These are phyloP conservation scores for Ectemnius lituratus DNA, from an alignment of 2,888 invertebrate species.

Conservation along the genomic window DNA sequence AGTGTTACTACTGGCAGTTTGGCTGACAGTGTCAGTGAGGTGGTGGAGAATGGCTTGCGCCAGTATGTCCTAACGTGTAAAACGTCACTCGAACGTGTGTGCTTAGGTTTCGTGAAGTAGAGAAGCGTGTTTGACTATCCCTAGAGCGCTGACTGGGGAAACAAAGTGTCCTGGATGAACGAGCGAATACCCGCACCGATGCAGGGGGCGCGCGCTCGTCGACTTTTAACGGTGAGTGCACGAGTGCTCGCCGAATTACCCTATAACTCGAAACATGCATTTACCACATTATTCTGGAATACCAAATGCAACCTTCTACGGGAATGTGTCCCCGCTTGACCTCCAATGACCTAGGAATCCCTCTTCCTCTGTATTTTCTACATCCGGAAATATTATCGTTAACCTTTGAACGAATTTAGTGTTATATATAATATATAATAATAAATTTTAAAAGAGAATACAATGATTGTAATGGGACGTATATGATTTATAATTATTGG, in stretches of 20 bases:
- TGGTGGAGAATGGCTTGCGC: conserved; percentile 18
- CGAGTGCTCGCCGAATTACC: not conserved
- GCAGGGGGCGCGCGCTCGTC: conserved; percentile 19
- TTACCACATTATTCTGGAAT: too few species aligned
- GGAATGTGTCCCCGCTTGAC: too few species aligned
- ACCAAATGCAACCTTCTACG: too few species aligned
- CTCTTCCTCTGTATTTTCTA: too few species aligned
- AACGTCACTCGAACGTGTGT: conserved; percentile 45
- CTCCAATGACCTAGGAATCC: too few species aligned
- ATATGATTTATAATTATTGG: too few species aligned
- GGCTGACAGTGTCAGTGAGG: conserved; percentile 15
- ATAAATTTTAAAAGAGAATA: too few species aligned
- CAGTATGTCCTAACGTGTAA: conserved; percentile 23
- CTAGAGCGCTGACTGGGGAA: conserved; percentile 56
- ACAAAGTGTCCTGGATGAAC: conserved; percentile 37
- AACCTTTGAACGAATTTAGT: too few species aligned
- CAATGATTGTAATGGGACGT: too few species aligned
- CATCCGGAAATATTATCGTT: too few species aligned
- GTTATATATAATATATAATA: too few species aligned
- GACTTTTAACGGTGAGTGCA: conserved; percentile 21
- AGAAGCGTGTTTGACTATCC: conserved; percentile 59
- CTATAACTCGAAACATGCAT: not conserved
- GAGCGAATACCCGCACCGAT: conserved; percentile 20
- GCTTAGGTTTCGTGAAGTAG: conserved; percentile 51
- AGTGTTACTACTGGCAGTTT: conserved; percentile 32